phyloP scores from a whole-genome alignment of 2,888 invertebrate species.

The Diaperis boleti region DNA sequence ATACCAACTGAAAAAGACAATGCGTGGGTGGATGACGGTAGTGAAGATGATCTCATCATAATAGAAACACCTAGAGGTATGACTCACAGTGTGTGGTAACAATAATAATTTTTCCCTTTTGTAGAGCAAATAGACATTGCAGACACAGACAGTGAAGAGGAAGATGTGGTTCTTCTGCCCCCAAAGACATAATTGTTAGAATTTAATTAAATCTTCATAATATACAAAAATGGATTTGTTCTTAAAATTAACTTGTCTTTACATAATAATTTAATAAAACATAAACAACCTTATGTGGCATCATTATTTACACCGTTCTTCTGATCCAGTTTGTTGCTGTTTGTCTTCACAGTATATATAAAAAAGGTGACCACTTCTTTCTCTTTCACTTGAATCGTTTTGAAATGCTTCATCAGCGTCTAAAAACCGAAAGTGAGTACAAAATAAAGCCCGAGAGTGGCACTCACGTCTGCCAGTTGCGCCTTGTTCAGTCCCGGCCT shows the following conservation, averaged over 20 bases:
- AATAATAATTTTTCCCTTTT: neutral
- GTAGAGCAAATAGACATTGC: conserved; percentile 47
- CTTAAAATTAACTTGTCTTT: conserved; percentile 26
- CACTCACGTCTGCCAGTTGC: conserved; percentile 92
- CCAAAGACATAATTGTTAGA: conserved; percentile 13
- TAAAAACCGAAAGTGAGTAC: conserved; percentile 68
- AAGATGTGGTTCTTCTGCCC: conserved; percentile 54
- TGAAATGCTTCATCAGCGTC: conserved; percentile 95
- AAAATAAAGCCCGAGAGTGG: conserved; percentile 33
- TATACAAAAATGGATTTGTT: conserved; percentile 34
- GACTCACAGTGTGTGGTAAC: too few species aligned
- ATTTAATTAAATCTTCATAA: conserved; percentile 40
- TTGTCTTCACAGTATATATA: conserved; percentile 95
- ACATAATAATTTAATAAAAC: conserved; percentile 44
- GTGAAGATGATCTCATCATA: conserved; percentile 38
- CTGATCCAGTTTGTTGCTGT: conserved; percentile 88
- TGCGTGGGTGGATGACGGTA: conserved; percentile 8
- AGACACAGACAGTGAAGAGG: conserved; percentile 63
- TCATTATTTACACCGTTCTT: conserved; percentile 82
- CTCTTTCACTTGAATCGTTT: conserved; percentile 93
- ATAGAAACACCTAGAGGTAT: conserved; percentile 41
- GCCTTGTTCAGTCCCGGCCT: conserved; percentile 94
- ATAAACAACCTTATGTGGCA: conserved; percentile 65
- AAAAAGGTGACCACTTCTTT: conserved; percentile 96
- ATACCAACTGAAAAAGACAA: conserved; percentile 17